phyloP scores from a whole-genome alignment of 2,113 vertebrate genomes.

The Nycticryphes semicollaris region DNA sequence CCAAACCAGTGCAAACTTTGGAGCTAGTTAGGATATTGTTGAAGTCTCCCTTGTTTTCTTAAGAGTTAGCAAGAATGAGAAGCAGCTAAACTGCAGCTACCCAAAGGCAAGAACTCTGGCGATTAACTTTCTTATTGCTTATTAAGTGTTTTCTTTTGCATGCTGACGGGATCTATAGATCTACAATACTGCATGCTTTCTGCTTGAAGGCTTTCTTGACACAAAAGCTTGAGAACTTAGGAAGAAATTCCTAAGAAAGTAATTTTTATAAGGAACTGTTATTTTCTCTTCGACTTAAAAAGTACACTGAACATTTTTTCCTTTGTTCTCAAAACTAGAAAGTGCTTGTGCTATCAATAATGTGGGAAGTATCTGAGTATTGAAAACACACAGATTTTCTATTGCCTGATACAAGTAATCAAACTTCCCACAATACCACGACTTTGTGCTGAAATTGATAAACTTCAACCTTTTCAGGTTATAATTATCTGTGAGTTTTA shows the following conservation, averaged over 20 bases:
- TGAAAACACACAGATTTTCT: not conserved
- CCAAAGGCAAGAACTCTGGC: not conserved
- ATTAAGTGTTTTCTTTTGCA: not conserved
- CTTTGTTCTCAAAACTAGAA: not conserved
- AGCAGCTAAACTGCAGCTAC: not conserved
- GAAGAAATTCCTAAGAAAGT: not conserved
- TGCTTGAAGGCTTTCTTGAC: not conserved
- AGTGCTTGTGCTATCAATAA: not conserved
- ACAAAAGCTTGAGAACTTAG: not conserved
- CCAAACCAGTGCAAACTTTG: slow-evolving; percentile 24
- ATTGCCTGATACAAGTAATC: not conserved
- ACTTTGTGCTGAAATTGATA: not conserved
- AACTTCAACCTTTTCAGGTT: not conserved
- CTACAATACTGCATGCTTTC: not conserved
- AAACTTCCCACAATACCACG: not conserved
- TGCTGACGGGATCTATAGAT: not conserved
- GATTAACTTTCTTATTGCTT: slow-evolving; percentile 16
- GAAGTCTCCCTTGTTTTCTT: not conserved
- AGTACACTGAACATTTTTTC: not conserved
- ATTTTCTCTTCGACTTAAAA: not conserved
- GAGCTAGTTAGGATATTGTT: slow-evolving; percentile 26
- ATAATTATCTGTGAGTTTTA: not conserved
- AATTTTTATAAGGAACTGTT: not conserved
- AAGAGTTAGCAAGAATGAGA: not conserved
- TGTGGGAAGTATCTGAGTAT: not conserved